Evolutionary conservation across 2,888 invertebrate genomes (phyloP).

Genomic region (Cosmia trapezina): DNA sequence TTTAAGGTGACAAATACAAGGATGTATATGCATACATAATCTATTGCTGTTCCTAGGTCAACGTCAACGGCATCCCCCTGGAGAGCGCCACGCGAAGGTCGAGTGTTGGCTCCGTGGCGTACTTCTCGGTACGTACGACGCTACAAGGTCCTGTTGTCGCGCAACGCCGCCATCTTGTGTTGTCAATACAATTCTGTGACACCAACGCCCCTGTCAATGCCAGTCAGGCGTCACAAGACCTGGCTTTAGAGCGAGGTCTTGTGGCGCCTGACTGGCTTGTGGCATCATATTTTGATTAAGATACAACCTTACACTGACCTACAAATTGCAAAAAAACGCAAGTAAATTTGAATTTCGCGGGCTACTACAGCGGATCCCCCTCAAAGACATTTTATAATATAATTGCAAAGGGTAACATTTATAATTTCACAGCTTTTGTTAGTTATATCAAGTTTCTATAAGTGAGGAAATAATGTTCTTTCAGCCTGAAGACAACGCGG

Average conservation of each 20-base stretch:
- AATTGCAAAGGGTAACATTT: not conserved
- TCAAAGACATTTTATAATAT: too few relatives aligned
- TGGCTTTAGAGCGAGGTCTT: too few relatives aligned
- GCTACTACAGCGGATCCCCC: too few relatives aligned
- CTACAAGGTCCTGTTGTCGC: not conserved
- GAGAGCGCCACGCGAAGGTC: constrained; percentile 64
- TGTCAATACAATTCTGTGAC: not conserved
- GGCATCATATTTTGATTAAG: too few relatives aligned
- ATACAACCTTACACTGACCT: too few relatives aligned
- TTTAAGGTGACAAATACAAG: too few relatives aligned
- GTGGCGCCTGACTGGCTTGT: too few relatives aligned
- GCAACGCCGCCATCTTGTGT: not conserved
- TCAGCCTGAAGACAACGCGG: constrained; percentile 1
- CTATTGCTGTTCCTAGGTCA: constrained; percentile 65
- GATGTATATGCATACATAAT: not conserved
- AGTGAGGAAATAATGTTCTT: not conserved
- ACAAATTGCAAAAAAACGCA: too few relatives aligned
- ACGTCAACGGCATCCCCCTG: constrained; percentile 74
- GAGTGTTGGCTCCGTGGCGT: constrained; percentile 62
- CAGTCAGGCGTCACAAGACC: not conserved
- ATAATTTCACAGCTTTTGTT: not conserved
- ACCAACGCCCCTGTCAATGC: not conserved
- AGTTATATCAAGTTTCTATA: too few relatives aligned
- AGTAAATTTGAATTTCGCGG: too few relatives aligned
- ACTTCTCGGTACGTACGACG: constrained; percentile 68